Evolutionary conservation across 2,888 invertebrate species (phyloP).

Genomic region (Diachrysia chrysitis): DNA sequence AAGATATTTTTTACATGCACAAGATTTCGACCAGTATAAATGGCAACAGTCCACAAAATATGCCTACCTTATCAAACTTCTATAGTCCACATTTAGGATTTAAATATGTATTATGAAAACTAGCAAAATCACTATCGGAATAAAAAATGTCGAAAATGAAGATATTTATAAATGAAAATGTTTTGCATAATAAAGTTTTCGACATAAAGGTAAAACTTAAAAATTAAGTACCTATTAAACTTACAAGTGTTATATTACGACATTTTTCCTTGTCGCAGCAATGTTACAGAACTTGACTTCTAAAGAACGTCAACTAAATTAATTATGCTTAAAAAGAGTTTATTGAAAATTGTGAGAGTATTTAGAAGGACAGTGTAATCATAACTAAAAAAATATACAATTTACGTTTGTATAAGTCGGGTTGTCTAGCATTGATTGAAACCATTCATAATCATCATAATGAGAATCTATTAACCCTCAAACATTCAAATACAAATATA

Average conservation of each 20-base stretch:
- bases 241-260: constrained; percentile 39
- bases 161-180: constrained; percentile 50
- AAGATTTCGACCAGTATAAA: constrained; percentile 67
- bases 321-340: constrained; percentile 48
- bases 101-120: constrained; percentile 53
- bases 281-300: constrained; percentile 25
- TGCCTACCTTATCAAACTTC: constrained; percentile 36
- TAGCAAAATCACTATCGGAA: constrained; percentile 50
- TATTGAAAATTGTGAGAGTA: constrained; percentile 35
- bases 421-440: constrained; percentile 33
- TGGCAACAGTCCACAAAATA: constrained; percentile 73
- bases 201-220: constrained; percentile 57
- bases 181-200: constrained; percentile 56
- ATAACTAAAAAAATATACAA: constrained; percentile 31
- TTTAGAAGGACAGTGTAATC: constrained; percentile 31
- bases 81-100: constrained; percentile 45
- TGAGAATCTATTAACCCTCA: constrained; percentile 49
- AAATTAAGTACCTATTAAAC: constrained; percentile 58
- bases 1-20: constrained; percentile 81
- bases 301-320: constrained; percentile 46
- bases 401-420: constrained; percentile 34
- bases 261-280: constrained; percentile 24
- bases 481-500: constrained; percentile 50
- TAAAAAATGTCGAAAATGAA: constrained; percentile 42
- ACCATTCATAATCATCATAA: constrained; percentile 41